phyloP scores from a whole-genome alignment of 1,140 invertebrate genomes.

The Augochlora pura region DNA sequence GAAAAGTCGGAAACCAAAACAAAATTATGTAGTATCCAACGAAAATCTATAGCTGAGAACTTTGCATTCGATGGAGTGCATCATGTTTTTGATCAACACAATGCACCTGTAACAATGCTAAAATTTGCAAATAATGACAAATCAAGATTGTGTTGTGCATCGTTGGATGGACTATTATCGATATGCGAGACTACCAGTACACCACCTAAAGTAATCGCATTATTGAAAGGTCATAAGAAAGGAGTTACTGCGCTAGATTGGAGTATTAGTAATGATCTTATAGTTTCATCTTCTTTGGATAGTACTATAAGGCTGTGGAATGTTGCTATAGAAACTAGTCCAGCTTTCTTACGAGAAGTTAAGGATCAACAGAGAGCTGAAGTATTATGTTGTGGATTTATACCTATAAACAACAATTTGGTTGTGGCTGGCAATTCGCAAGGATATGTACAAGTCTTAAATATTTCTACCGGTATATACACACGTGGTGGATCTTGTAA shows the following conservation, averaged over 20 bases:
- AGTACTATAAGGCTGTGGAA: slow-evolving; percentile 89
- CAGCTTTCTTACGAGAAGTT: slow-evolving; percentile 84
- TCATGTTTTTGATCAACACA: slow-evolving; percentile 93
- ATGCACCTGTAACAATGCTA: slow-evolving; percentile 88
- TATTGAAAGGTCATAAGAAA: slow-evolving; percentile 88
- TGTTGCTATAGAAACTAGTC: slow-evolving; percentile 68
- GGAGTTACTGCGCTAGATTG: slow-evolving; percentile 91
- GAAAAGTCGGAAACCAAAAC: slow-evolving; percentile 77
- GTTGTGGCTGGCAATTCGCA: slow-evolving; percentile 90
- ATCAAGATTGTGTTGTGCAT: slow-evolving; percentile 89
- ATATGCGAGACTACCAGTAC: slow-evolving; percentile 86
- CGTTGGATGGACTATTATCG: slow-evolving; percentile 89
- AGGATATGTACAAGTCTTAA: slow-evolving; percentile 89
- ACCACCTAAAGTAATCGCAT: slow-evolving; percentile 86
- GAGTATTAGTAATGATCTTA: slow-evolving; percentile 92
- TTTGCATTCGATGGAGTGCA: slow-evolving; percentile 93
- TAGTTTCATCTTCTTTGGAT: slow-evolving; percentile 90
- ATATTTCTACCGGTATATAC: slow-evolving; percentile 93
- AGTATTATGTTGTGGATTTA: slow-evolving; percentile 89
- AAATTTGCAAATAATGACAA: slow-evolving; percentile 95
- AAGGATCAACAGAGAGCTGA: slow-evolving; percentile 84
- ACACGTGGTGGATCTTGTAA: slow-evolving; percentile 87
- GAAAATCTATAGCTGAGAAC: slow-evolving; percentile 87
- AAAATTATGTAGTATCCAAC: slow-evolving; percentile 75
- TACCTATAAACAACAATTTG: slow-evolving; percentile 94